Conservation (phyloP, 2,113 vertebrate genomes). For the Equus przewalskii region DNA sequence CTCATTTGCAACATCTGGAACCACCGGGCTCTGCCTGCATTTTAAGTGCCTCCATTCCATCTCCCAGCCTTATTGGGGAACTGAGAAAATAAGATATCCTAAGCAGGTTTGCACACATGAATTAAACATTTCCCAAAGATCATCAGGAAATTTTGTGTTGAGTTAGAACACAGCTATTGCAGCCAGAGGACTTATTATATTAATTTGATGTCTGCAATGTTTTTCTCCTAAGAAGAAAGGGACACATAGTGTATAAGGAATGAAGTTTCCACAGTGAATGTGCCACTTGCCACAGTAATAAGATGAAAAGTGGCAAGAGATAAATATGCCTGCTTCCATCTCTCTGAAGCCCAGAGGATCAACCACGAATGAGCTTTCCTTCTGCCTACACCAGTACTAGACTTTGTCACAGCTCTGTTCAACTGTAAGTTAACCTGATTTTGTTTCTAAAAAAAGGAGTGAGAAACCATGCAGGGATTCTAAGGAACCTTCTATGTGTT, state of each 20-base stretch:
- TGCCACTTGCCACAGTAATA: not conserved
- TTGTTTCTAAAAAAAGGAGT: not conserved
- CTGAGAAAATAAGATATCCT: not conserved
- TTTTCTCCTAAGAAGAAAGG: not conserved
- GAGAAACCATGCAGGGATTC: not conserved
- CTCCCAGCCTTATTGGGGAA: not conserved
- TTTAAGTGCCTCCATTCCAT: not conserved
- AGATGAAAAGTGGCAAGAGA: not conserved
- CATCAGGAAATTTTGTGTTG: not conserved
- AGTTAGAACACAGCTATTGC: not conserved
- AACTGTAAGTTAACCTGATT: not conserved
- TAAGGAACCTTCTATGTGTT: not conserved
- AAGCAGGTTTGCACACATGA: not conserved
- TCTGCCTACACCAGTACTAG: not conserved
- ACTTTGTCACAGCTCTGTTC: not conserved
- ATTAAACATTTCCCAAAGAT: not conserved
- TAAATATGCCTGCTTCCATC: not conserved
- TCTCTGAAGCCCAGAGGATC: not conserved
- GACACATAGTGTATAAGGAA: not conserved
- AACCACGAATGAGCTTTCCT: not conserved
- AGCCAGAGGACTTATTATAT: not conserved
- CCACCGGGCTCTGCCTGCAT: not conserved
- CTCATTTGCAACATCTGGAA: not conserved
- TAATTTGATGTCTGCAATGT: slow-evolving; percentile 1
- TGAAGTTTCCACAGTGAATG: not conserved